phyloP scores from a whole-genome alignment of 64 coral and sea anemone genomes.

The Montipora foliosa region DNA sequence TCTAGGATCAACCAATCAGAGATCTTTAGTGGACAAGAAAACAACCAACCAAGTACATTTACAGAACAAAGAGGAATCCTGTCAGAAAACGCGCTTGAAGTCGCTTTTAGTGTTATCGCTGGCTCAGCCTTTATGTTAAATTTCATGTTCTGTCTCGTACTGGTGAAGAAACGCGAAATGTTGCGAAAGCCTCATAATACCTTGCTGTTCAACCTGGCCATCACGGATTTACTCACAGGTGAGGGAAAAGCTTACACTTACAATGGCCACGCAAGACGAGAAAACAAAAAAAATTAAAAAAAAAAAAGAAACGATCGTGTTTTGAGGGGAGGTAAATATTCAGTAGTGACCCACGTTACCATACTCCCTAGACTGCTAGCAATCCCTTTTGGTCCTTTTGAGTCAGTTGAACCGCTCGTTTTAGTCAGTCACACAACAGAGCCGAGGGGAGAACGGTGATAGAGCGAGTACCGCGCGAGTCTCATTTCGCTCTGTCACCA shows the following conservation, averaged over 20 bases:
- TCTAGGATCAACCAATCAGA: not conserved
- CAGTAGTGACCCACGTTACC: too few species aligned
- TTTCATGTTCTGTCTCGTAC: conserved; percentile 25
- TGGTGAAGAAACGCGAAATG: conserved; percentile 23
- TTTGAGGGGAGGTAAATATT: too few species aligned
- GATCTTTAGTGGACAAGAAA: not conserved
- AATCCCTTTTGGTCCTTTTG: too few species aligned
- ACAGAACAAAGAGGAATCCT: not conserved
- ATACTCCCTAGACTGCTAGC: too few species aligned
- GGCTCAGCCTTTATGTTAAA: conserved; percentile 24
- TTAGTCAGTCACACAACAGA: too few species aligned
- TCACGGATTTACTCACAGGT: conserved; percentile 46
- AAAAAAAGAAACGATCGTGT: too few species aligned
- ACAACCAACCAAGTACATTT: not conserved
- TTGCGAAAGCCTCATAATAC: conserved; percentile 30
- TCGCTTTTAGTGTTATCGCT: conserved; percentile 21
- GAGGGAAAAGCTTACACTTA: not conserved
- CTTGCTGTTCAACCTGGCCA: conserved; percentile 28
- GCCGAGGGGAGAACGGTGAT: too few species aligned
- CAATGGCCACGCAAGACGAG: too few species aligned
- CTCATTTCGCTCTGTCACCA: too few species aligned
- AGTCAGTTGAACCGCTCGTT: too few species aligned
- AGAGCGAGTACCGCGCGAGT: too few species aligned
- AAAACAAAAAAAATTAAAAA: too few species aligned
- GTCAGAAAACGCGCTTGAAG: not conserved